phyloP scores from a whole-genome alignment of 2,113 vertebrate species.

The Labrus mixtus region DNA sequence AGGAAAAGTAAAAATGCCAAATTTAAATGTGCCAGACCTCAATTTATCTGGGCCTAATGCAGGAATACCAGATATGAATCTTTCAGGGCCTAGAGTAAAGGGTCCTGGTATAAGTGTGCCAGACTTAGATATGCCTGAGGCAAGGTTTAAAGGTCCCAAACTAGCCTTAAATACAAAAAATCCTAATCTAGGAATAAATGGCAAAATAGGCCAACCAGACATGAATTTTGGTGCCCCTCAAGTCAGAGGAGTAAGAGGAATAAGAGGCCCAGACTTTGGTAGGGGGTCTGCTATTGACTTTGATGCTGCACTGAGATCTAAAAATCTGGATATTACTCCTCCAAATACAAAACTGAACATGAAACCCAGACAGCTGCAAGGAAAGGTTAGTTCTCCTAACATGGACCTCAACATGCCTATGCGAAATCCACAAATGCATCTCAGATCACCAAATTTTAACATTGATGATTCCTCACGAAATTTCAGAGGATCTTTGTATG shows the following conservation, averaged over 20 bases:
- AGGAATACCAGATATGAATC: conserved; percentile 33
- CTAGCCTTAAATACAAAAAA: conserved; percentile 36
- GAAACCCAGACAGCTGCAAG: conserved; percentile 43
- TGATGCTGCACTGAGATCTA: conserved; percentile 29
- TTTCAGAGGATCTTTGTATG: conserved; percentile 35
- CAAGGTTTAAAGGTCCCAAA: conserved; percentile 55
- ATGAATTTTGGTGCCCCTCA: conserved; percentile 45
- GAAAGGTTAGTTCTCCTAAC: conserved; percentile 40
- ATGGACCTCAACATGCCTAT: conserved; percentile 36
- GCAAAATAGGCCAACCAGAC: conserved; percentile 28
- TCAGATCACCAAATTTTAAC: conserved; percentile 52
- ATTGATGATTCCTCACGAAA: conserved; percentile 47
- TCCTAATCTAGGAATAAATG: conserved; percentile 43
- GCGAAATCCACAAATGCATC: conserved; percentile 37
- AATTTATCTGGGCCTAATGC: conserved; percentile 48
- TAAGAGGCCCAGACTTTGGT: conserved; percentile 35
- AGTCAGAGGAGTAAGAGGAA: conserved; percentile 47
- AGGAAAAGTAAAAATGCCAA: conserved; percentile 60
- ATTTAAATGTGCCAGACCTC: conserved; percentile 60
- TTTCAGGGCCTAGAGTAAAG: conserved; percentile 50
- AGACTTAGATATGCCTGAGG: conserved; percentile 53
- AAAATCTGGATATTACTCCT: conserved; percentile 39
- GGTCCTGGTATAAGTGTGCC: conserved; percentile 30
- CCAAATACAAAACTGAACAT: conserved; percentile 54
- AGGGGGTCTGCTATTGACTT: conserved; percentile 57